Evolutionary conservation across 2,888 invertebrate genomes (phyloP), one percentile per base, ranked within the genome.

Genomic region (Ecliptopera silaceata): DNA sequence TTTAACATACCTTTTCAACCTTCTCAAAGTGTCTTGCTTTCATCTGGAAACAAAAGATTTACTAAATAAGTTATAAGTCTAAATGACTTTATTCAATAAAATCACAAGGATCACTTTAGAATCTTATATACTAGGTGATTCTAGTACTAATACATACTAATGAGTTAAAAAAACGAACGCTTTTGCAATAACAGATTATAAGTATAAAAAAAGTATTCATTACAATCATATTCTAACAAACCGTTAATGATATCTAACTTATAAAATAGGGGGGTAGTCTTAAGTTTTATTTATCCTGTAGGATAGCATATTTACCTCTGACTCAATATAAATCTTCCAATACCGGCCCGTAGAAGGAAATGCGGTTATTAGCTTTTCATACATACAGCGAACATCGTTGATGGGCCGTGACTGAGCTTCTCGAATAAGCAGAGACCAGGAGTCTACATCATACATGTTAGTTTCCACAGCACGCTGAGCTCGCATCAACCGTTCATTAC

Each of bases 271-370:
- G n/a, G n/a, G n/a, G n/a, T n/a, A n/a, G n/a, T n/a, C n/a, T n/a
- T n/a, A n/a, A n/a, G n/a, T n/a, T n/a, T n/a, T n/a, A n/a, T n/a
- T n/a, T n/a, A n/a, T n/a, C n/a, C n/a, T n/a, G n/a, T n/a, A n/a
- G n/a, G n/a, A 18, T 13, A 48, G 29, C 6, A 17, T n/a, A 20
- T 72, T 77, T 86, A 97, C 97, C 95, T 99, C 98, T 90, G 98
- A 98, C 80, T 99, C 98, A 70, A 99, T 98, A 88, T 98, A 99
- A 70, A 99, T 97, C 90, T 98, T 98, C 99, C 99, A 99, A 82
- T 97, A 99, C 56, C 98, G 94, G 1, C 99, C 99, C 4, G 98
- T 97, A 31, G 98, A 98, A 0, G 99, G 98, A 79, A 99, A 99
- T 4, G 97, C 97, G 1, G 93, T 89, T 0, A 99, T 97, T n/a